Conservation (phyloP, 2,888 invertebrate species). For the Julus scandinavius region DNA sequence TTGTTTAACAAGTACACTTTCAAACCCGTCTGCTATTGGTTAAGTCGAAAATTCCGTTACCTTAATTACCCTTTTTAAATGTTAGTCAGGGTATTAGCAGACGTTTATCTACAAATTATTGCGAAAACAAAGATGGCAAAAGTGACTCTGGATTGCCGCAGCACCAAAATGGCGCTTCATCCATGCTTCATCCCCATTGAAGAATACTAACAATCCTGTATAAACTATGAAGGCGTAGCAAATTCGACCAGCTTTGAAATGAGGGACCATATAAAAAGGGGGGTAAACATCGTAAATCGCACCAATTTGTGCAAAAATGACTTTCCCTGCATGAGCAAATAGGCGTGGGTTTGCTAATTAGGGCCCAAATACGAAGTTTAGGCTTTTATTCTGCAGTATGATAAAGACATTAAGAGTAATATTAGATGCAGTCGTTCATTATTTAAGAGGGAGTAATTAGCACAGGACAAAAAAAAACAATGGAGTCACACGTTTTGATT, state of each 20-base stretch:
- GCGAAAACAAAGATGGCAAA: background rate
- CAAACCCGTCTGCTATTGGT: no score
- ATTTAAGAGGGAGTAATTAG: slow-evolving; percentile 6
- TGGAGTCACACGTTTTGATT: slow-evolving; percentile 5
- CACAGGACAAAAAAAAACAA: background rate
- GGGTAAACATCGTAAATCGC: slow-evolving; percentile 9
- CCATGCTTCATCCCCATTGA: background rate
- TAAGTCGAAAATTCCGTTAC: no score
- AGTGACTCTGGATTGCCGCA: background rate
- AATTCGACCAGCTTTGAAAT: background rate
- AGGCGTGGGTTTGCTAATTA: slow-evolving; percentile 28
- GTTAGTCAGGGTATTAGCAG: no score
- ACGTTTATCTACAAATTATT: background rate
- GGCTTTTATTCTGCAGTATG: background rate
- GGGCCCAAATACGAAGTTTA: background rate
- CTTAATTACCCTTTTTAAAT: no score
- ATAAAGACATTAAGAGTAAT: slow-evolving; percentile 17
- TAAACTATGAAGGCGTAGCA: background rate
- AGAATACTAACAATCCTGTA: slow-evolving; percentile 27
- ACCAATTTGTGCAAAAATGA: background rate
- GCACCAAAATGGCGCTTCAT: background rate
- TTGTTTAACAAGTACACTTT: no score
- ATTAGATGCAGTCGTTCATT: background rate
- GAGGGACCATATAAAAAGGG: background rate
- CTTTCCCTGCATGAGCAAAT: slow-evolving; percentile 5